Percentiles rank a stretch among this genome's conserved stretches.
Conservation (phyloP, 2,888 invertebrate genomes). For the Metopia argyrocephala region DNA sequence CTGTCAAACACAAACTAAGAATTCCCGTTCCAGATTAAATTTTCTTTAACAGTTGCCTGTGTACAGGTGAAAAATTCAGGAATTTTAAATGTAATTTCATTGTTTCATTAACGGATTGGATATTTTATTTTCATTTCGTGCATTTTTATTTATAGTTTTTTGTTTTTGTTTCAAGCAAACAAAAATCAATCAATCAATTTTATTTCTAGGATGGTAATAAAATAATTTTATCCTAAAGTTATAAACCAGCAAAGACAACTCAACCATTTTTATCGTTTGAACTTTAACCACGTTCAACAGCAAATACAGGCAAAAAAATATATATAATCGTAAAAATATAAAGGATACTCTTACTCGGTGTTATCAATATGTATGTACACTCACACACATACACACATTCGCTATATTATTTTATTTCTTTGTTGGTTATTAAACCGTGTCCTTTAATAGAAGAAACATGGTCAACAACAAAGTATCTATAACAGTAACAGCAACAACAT, state of each 20-base stretch:
- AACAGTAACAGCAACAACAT: not conserved
- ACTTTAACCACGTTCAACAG: not conserved
- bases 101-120: not conserved
- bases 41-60: too few species aligned
- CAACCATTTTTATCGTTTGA: not conserved
- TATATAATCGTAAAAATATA: not conserved
- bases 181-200: conserved; percentile 19
- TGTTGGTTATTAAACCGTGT: conserved; percentile 5
- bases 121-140: too few species aligned
- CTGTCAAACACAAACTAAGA: too few species aligned
- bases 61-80: too few species aligned
- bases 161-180: not conserved
- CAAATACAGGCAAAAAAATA: not conserved
- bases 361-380: too few species aligned
- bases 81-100: too few species aligned
- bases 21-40: too few species aligned
- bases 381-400: too few species aligned
- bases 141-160: too few species aligned
- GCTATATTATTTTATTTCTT: too few species aligned
- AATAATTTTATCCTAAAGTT: conserved; percentile 20
- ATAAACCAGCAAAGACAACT: not conserved
- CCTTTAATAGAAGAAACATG: conserved; percentile 15
- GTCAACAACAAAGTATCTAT: not conserved
- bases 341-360: too few species aligned
- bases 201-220: conserved; percentile 1